Conservation (phyloP, 1,140 invertebrate species). For the Bombus superbus region DNA sequence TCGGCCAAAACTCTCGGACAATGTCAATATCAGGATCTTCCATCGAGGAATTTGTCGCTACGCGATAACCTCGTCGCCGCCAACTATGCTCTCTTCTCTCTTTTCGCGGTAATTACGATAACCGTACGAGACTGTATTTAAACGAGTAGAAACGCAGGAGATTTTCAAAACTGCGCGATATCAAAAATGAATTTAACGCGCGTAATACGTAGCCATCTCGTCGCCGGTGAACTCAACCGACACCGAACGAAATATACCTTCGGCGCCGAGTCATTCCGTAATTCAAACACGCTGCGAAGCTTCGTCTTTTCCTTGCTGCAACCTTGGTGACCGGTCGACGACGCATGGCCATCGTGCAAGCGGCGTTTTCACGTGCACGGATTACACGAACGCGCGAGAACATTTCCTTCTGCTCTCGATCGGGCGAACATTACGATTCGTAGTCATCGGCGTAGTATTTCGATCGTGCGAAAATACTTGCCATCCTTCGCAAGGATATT, state of each 20-base stretch:
- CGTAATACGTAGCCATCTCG: no score
- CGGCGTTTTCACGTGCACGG: neutral
- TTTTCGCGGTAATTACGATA: no score
- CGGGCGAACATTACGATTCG: neutral
- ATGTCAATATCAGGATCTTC: no score
- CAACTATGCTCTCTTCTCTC: no score
- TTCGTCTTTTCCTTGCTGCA: neutral
- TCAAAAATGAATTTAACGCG: no score
- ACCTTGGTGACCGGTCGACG: neutral
- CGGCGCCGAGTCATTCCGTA: neutral
- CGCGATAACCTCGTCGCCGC: no score
- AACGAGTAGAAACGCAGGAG: no score
- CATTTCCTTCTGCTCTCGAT: neutral
- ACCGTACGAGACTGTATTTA: no score
- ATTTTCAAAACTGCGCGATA: no score
- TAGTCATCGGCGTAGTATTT: neutral
- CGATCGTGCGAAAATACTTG: neutral
- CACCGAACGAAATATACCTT: neutral
- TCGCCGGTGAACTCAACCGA: no score
- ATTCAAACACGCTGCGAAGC: neutral
- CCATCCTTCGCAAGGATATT: neutral
- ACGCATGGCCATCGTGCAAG: conserved; percentile 18
- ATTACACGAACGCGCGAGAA: neutral
- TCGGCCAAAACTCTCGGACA: no score
- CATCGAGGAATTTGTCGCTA: no score